Evolutionary conservation across 1,140 invertebrate species (phyloP), one percentile per base, ranked within the genome.

Genomic region (Gryon sp.): DNA sequence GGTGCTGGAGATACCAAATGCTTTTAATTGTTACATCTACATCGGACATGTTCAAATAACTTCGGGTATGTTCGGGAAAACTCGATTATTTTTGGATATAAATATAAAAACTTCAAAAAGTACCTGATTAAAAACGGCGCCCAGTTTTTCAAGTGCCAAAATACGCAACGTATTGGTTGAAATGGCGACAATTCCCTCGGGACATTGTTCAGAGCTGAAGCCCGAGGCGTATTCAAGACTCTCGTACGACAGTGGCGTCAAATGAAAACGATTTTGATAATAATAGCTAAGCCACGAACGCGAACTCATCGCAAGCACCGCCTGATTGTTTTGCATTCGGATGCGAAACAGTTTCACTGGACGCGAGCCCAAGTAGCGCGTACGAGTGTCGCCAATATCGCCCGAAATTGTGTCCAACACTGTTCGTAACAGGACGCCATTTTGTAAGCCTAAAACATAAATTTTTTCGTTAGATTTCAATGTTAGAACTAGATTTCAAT

Each of bases 101-200:
- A n/a, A n/a, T n/a, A n/a, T n/a, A n/a, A n/a, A n/a, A n/a, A n/a
- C n/a, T n/a, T n/a, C n/a, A n/a, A n/a, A n/a, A n/a, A n/a, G n/a
- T n/a, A n/a, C n/a, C 88, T 99, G 98, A 90, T 99, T 99, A 83
- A 99, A 99, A 2, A 99, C 97, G 0, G 97, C 98, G 0, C 99
- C 99, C 0, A 99, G 89, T 88, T 99, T 99, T 87, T 99, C 99
- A 9, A 99, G 89, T 0, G 98, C 98, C 82, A 99, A 92, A 92
- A 99, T 99, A 74, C 97, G 92, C 18, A 99, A 89, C 0, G 98
- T 99, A 82, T 99, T 99, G 0, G 96, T 96, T 0, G 98, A 98
- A 87, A 99, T 99, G 0, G 99, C 98, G 4, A 99, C 99, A 76
- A 99, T 98, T 75, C 98, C 99, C 89, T 99, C 99, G 0, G 97